A percentile compares a stretch with the other conserved stretches of the same genome.
Conservation (phyloP, 2,888 invertebrate species). For the Creontiades dilutus region DNA sequence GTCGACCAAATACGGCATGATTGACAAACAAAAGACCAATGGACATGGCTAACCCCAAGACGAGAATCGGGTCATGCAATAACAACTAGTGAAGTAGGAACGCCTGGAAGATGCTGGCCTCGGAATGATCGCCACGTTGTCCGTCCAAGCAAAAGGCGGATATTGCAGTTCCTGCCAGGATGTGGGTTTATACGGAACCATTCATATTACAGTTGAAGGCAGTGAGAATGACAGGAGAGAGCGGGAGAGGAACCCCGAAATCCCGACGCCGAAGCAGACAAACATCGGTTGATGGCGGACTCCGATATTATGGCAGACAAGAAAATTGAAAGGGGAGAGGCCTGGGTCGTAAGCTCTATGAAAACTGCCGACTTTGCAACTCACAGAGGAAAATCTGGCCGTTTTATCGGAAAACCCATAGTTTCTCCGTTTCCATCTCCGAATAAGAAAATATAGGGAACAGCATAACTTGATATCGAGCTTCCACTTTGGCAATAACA, state of each 20-base stretch:
- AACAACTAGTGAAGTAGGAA: not conserved
- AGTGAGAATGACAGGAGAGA: conserved; percentile 13
- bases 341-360: not conserved
- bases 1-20: too few species aligned
- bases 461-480: not conserved
- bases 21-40: too few species aligned
- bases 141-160: not conserved
- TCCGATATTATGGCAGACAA: conserved; percentile 63
- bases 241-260: not conserved
- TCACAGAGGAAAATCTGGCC: conserved; percentile 26
- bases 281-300: conserved; percentile 50
- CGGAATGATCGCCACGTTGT: not conserved
- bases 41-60: too few species aligned
- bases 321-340: conserved; percentile 52
- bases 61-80: too few species aligned
- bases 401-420: not conserved
- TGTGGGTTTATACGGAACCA: conserved; percentile 14
- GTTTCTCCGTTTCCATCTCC: not conserved
- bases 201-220: conserved; percentile 23
- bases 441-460: not conserved
- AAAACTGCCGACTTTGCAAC: conserved; percentile 52
- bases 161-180: conserved; percentile 45
- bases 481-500: too few species aligned
- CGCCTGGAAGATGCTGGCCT: not conserved
- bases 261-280: not conserved